A percentile compares a stretch with the other conserved stretches of the same genome.
phyloP scores from a whole-genome alignment of 2,113 vertebrate genomes.

The Atractosteus spatula region DNA sequence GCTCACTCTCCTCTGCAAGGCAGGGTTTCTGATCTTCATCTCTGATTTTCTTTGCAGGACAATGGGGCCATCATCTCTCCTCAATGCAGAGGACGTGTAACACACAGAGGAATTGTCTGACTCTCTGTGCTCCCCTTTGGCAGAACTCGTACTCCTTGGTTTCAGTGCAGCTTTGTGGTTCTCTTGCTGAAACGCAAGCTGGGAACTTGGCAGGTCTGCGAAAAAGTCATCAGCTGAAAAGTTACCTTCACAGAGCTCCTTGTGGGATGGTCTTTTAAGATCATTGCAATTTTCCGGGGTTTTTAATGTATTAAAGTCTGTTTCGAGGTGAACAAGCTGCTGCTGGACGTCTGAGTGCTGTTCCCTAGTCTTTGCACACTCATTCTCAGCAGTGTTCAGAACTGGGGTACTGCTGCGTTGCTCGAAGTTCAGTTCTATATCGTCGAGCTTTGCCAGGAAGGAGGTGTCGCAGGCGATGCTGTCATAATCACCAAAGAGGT shows the following conservation, averaged over 20 bases:
- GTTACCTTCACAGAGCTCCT: constrained; percentile 34
- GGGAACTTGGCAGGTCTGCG: constrained; percentile 72
- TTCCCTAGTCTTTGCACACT: background rate
- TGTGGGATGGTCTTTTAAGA: background rate
- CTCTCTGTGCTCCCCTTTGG: constrained; percentile 13
- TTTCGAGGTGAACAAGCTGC: background rate
- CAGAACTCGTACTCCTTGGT: constrained; percentile 4
- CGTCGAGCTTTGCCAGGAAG: constrained; percentile 70
- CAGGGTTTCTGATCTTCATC: background rate
- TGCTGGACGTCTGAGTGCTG: background rate
- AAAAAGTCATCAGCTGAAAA: constrained; percentile 44
- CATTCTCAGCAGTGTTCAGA: background rate
- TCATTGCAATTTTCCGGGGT: background rate
- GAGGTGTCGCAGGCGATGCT: constrained; percentile 74
- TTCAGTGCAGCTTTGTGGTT: constrained; percentile 19
- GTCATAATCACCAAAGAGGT: constrained; percentile 83
- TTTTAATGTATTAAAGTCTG: background rate
- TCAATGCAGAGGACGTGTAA: constrained; percentile 30
- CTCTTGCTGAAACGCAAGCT: constrained; percentile 55
- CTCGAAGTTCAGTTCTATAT: constrained; percentile 52
- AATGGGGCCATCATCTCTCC: background rate
- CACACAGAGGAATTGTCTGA: constrained; percentile 25
- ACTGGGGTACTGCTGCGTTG: constrained; percentile 1
- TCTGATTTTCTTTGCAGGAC: background rate
- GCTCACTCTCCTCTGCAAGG: constrained; percentile 59